Evolutionary conservation across 2,797 vertebrate genomes (phyloP), one percentile per base, ranked within the genome.

Genomic region (Buceros bicornis): DNA sequence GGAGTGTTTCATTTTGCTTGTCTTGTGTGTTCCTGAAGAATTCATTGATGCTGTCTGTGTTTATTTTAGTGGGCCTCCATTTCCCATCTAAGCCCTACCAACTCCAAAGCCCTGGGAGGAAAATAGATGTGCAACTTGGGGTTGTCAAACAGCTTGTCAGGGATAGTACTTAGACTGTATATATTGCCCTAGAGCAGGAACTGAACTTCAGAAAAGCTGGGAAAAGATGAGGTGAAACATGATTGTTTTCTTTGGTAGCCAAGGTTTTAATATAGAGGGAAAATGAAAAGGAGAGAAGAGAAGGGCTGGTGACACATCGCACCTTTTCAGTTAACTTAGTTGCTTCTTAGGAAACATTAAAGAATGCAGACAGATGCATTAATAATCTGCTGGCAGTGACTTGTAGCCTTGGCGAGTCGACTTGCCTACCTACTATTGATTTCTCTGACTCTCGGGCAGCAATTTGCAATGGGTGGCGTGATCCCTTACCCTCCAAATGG

Each of bases 231-330:
- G 94, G 96, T 97, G 97, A 96, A 94, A 76, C 78, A 5, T 92
- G 96, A 97, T 95, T 97, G 90, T 95, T 96, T 97, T 97, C 97
- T 97, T 95, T 97, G 95, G 96, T 96, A 97, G 96, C 94, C 90
- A 93, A 92, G 86, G 61, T 95, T 96, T 97, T 96, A 96, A 97
- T 97, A 95, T 85, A 82, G 92, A 74, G 85, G 71, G 90, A 95
- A 97, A 93, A 97, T 82, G 96, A 96, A 95, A 90, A 95, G 95
- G 95, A 95, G 97, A 96, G 95, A 96, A 40, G 92, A 96, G 96
- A 97, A 94, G 78, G 83, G 81, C 86, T 96, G 96, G 92, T 97
- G 96, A 97, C 96, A 96, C 35, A 43, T 97, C 21, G 0, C 97
- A 95, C 97, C 96, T 97, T 97, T 97, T 96, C 95, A 92, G 95